phyloP scores from a whole-genome alignment of 2,888 invertebrate genomes.

The Melinaea menophilus region DNA sequence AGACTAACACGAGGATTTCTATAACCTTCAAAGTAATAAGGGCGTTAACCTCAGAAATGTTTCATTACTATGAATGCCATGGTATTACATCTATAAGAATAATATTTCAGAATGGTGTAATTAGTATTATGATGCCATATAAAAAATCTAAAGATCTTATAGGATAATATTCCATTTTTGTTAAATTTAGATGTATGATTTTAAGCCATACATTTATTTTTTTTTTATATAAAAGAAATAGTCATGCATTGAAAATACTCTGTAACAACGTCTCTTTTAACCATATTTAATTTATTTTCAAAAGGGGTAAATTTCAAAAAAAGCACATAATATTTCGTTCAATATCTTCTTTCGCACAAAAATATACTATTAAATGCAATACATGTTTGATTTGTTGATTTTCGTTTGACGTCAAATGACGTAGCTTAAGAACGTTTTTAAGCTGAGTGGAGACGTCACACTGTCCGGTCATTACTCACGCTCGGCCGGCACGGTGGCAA shows the following conservation, averaged over 20 bases:
- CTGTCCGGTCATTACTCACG: slow-evolving; percentile 50
- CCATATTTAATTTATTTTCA: not conserved
- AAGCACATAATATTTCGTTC: too few relatives aligned
- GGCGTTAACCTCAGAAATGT: slow-evolving; percentile 12
- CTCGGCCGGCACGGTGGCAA: slow-evolving; percentile 49
- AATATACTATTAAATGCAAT: too few relatives aligned
- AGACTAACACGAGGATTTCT: slow-evolving; percentile 24
- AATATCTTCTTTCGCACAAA: too few relatives aligned
- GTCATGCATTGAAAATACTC: not conserved
- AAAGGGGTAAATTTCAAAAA: too few relatives aligned
- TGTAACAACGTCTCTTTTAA: not conserved
- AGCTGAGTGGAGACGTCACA: slow-evolving; percentile 37
- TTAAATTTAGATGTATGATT: too few relatives aligned
- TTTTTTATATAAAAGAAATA: not conserved
- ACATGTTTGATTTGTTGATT: not conserved
- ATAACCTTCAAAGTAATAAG: slow-evolving; percentile 18
- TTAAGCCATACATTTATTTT: not conserved
- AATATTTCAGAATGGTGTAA: too few relatives aligned
- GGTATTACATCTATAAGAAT: too few relatives aligned
- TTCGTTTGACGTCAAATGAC: not conserved
- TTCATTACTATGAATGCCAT: too few relatives aligned
- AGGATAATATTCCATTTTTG: too few relatives aligned
- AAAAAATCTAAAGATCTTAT: too few relatives aligned
- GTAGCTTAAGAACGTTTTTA: not conserved
- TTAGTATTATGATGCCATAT: too few relatives aligned